A percentile compares a stretch with the other conserved stretches of the same genome.
Evolutionary conservation across 2,113 vertebrate species (phyloP).

Genomic region (Chamaea fasciata): DNA sequence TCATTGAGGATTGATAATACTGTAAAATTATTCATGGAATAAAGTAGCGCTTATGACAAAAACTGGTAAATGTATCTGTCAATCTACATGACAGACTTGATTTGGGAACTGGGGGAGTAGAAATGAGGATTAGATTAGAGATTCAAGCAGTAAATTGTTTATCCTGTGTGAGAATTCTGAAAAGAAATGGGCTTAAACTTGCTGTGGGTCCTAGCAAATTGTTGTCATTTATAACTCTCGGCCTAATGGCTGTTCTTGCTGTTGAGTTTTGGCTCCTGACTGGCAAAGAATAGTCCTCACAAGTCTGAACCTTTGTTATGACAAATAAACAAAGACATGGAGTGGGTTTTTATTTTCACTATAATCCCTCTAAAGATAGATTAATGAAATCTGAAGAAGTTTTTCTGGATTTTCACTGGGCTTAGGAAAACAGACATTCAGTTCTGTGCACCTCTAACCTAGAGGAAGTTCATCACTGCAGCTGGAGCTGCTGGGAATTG

Average conservation of each 20-base stretch:
- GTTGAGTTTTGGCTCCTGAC: neutral
- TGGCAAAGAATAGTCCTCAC: neutral
- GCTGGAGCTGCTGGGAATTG: conserved; percentile 46
- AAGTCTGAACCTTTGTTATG: neutral
- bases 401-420: neutral
- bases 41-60: neutral
- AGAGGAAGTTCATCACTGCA: conserved; percentile 11
- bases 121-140: neutral
- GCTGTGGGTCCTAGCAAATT: neutral
- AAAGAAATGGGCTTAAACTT: neutral
- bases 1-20: neutral
- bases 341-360: neutral
- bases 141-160: neutral
- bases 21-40: neutral
- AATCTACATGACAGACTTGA: neutral
- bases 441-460: neutral
- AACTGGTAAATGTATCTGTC: neutral
- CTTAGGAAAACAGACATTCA: neutral
- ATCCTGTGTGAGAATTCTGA: neutral
- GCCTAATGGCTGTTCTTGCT: neutral
- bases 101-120: neutral
- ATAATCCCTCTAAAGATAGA: neutral
- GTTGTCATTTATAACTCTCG: neutral
- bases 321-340: neutral
- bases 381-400: neutral